Evolutionary conservation across 2,113 vertebrate genomes (phyloP).

Genomic region (Rhadina sibilatrix): DNA sequence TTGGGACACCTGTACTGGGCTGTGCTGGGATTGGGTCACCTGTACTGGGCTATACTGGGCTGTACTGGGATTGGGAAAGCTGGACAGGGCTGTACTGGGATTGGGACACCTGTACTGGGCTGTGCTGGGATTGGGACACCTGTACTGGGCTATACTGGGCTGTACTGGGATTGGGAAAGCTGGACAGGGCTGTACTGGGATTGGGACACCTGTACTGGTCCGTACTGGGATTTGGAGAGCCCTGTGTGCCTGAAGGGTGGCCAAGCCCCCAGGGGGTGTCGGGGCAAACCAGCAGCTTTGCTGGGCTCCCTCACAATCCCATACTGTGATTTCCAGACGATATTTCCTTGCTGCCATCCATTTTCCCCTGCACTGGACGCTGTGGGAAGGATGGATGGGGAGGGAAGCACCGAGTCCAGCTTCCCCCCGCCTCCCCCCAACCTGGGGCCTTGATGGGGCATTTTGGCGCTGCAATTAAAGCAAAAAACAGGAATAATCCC

Average conservation of each 20-base stretch:
- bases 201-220: background rate
- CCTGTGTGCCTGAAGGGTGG: background rate
- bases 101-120: background rate
- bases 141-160: background rate
- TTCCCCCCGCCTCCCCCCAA: background rate
- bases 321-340: background rate
- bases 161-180: background rate
- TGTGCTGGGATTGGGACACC: background rate
- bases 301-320: background rate
- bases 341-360: background rate
- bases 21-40: background rate
- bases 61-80: background rate
- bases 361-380: accelerated
- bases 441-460: background rate
- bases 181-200: background rate
- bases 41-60: background rate
- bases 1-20: background rate
- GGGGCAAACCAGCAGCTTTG: background rate
- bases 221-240: background rate
- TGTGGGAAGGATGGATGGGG: background rate
- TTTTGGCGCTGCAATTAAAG: background rate
- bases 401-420: background rate
- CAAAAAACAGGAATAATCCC: background rate
- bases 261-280: background rate
- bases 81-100: background rate